Base-by-base conservation (phyloP, 2,888 invertebrate genomes). In the Achlya flavicornis region DNA sequence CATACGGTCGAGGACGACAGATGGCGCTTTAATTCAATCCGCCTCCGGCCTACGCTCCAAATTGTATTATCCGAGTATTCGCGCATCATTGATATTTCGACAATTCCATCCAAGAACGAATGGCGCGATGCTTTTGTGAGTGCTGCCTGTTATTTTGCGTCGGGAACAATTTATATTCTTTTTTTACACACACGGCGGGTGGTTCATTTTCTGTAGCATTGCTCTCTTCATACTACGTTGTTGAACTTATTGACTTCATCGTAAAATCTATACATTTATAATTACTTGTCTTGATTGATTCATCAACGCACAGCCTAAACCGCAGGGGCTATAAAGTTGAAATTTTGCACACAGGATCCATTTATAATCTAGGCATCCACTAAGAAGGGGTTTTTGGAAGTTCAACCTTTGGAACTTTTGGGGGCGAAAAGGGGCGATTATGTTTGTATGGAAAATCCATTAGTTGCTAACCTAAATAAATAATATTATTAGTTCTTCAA, bases 71-170 rank as follows among this genome's bases (percentile, higher is more conserved):
- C 84, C 83, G 85, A 88, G 89, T 87, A 90, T 92, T 92, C 94
- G 90, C 91, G 92, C 92, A 92, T 93, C 93, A 92, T 91, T 92
- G 93, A 93, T 92, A 93, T 94, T 93, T 93, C 89, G 89, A 90
- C 90, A 86, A 89, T 89, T 91, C 86, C 72, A 82, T 75, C 76
- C 80, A 84, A 87, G 86, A 85, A 83, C 84, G 84, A 80, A 73
- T 72, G 77, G 76, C 69, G 74, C 64, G 64, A 41, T 41, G 65
- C 73, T 74, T 77, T 81, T 81, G 78, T 53, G 14, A 19, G 53
- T 81, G 77, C 71, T 74, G 74, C 65, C 66, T 73, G 70, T 72
- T 70, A 67, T 72, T 59, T 60, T 60, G 60, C 41, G 41, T 26
- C 41, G 60, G 12, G 38, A 19, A 43, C 41, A 41, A n/a, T 41